A percentile compares a stretch with the other conserved stretches of the same genome.
phyloP scores from a whole-genome alignment of 2,113 vertebrate species.

The Labrus mixtus region DNA sequence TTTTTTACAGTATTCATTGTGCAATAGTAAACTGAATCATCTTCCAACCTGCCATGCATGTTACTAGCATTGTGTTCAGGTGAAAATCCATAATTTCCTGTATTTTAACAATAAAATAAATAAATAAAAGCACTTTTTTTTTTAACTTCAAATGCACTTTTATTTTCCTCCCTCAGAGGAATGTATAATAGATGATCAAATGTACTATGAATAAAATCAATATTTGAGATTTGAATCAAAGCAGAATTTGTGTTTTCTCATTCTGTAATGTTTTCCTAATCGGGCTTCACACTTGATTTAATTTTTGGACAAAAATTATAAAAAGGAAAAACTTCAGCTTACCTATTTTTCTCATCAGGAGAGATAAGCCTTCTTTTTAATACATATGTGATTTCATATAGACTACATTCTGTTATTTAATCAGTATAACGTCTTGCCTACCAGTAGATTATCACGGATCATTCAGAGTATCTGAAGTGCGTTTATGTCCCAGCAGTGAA shows the following conservation, averaged over 20 bases:
- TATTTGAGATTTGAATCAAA: too few species aligned
- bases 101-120: constrained; percentile 2
- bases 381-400: neutral
- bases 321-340: neutral
- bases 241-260: too few species aligned
- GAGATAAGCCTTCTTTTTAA: neutral
- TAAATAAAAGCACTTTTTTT: too few species aligned
- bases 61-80: neutral
- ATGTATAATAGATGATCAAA: too few species aligned
- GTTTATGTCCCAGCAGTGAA: neutral
- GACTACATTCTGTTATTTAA: neutral
- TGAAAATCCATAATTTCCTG: constrained; percentile 21
- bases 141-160: too few species aligned
- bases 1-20: too few species aligned
- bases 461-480: neutral
- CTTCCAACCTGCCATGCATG: neutral
- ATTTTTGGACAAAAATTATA: too few species aligned
- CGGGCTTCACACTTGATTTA: too few species aligned
- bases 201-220: too few species aligned
- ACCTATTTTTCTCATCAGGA: neutral
- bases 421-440: neutral
- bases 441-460: neutral
- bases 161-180: too few species aligned
- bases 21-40: neutral
- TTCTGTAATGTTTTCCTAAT: too few species aligned